Conservation (phyloP, 2,888 invertebrate species). For the Rhingia campestris region DNA sequence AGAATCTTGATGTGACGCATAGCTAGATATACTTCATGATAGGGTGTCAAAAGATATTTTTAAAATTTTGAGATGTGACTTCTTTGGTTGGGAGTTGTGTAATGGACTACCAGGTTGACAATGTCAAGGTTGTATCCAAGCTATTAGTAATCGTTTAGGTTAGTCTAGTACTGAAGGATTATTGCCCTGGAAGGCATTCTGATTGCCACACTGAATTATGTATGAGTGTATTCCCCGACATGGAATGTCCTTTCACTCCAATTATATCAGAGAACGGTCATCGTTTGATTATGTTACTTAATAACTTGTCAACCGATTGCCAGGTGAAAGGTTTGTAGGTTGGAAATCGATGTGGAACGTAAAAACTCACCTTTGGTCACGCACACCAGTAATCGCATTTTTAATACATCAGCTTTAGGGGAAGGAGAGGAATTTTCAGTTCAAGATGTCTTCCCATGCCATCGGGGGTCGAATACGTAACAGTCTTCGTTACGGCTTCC, state of each 20-base stretch:
- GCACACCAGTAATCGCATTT: not conserved
- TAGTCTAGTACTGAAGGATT: not conserved
- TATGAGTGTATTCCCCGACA: not conserved
- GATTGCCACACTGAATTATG: not conserved
- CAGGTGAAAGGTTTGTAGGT: not conserved
- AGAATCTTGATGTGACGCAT: slow-evolving; percentile 26
- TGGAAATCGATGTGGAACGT: not conserved
- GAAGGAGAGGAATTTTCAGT: not conserved
- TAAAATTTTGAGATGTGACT: not conserved
- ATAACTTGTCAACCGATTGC: not conserved
- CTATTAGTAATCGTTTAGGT: slow-evolving; percentile 21
- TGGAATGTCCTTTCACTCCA: not conserved
- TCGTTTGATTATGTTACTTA: not conserved
- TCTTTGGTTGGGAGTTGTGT: slow-evolving; percentile 5
- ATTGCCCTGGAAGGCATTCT: not conserved
- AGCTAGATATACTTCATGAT: slow-evolving; percentile 11
- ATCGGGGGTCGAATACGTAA: not conserved
- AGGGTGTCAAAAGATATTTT: slow-evolving; percentile 33
- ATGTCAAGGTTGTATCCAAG: slow-evolving; percentile 27
- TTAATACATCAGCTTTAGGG: not conserved
- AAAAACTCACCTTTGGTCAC: not conserved
- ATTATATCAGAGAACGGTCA: not conserved
- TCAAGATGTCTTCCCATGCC: not conserved
- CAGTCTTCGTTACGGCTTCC: not conserved
- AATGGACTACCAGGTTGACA: slow-evolving; percentile 22